A percentile compares a stretch with the other conserved stretches of the same genome.
phyloP scores from a whole-genome alignment of 2,797 vertebrate genomes.

The Eulemur rubriventer region DNA sequence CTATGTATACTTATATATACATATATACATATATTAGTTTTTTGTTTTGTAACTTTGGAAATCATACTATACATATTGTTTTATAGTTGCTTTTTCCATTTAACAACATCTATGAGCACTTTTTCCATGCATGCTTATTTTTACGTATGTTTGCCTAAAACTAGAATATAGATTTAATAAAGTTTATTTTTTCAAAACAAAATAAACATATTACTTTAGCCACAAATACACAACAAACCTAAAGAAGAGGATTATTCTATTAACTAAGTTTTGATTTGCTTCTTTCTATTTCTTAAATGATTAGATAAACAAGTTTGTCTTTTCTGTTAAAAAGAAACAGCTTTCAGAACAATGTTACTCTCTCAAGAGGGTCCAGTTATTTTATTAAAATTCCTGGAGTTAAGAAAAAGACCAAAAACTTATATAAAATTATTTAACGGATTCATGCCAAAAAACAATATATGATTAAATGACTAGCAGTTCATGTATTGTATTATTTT shows the following conservation, averaged over 20 bases:
- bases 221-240: constrained; percentile 33
- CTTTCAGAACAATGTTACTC: not conserved
- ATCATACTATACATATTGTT: not conserved
- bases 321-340: constrained; percentile 43
- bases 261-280: constrained; percentile 35
- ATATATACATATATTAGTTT: not conserved
- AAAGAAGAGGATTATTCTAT: constrained; percentile 36
- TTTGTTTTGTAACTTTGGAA: not conserved
- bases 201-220: not conserved
- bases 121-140: not conserved
- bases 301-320: constrained; percentile 28
- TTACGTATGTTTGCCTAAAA: not conserved
- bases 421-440: constrained; percentile 7
- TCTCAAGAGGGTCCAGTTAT: not conserved
- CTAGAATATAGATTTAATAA: constrained; percentile 30
- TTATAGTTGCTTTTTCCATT: not conserved
- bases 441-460: not conserved
- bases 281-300: constrained; percentile 29
- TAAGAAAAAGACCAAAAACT: not conserved
- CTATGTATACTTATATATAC: not conserved
- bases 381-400: not conserved
- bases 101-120: not conserved
- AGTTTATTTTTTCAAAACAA: constrained; percentile 26
- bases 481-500: not conserved
- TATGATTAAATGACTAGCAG: not conserved